Conservation (phyloP, 1,140 invertebrate species). For the Drosophila funebris region DNA sequence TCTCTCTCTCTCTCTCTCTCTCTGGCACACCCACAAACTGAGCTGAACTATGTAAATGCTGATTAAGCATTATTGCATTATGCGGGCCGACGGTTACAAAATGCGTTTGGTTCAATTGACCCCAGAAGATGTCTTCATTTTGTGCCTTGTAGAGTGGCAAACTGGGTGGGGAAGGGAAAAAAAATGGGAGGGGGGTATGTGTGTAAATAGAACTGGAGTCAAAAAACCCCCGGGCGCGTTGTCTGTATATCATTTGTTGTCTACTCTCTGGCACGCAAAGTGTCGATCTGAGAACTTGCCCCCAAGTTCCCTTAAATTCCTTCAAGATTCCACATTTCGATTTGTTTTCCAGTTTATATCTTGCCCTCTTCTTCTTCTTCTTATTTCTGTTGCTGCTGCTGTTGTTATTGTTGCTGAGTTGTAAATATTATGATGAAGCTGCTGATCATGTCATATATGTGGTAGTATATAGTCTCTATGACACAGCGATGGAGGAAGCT, state of each 20-base stretch:
- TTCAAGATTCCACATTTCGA: constrained; percentile 18
- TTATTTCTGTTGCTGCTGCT: not conserved
- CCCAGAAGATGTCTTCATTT: constrained; percentile 32
- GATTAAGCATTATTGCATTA: constrained; percentile 77
- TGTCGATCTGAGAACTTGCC: constrained; percentile 15
- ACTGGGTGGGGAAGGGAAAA: not conserved
- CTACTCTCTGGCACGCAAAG: constrained; percentile 1
- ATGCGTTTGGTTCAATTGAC: constrained; percentile 74
- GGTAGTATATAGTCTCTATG: too few relatives aligned
- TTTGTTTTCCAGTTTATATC: constrained; percentile 4
- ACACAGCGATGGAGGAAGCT: too few relatives aligned
- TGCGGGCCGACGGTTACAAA: constrained; percentile 66
- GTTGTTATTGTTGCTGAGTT: not conserved
- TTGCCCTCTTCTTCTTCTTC: not conserved
- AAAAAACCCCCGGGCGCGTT: constrained; percentile 3
- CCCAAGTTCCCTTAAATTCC: constrained; percentile 1
- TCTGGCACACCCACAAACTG: not conserved
- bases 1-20: not conserved
- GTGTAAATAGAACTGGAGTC: not conserved
- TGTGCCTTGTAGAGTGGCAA: not conserved
- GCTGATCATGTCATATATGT: not conserved
- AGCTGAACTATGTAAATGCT: constrained; percentile 53
- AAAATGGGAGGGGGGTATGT: not conserved
- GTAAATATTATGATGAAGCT: constrained; percentile 19
- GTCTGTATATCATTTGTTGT: constrained; percentile 1